Evolutionary conservation across 2,113 vertebrate genomes (phyloP).

Genomic region (Podocnemis expansa): DNA sequence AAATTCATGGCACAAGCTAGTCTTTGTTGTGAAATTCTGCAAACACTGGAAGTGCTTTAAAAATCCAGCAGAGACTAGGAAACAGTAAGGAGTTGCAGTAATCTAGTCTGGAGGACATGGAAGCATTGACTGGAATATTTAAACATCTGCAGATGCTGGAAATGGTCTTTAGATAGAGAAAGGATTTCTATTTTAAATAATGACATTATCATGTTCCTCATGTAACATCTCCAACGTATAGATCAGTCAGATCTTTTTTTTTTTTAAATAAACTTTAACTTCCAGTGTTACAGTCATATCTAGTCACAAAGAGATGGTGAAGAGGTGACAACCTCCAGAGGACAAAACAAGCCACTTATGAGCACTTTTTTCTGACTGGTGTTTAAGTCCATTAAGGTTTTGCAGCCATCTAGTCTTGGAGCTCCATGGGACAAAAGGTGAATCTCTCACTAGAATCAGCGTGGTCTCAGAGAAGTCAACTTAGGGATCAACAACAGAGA

Average conservation of each 20-base stretch:
- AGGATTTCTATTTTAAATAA: not conserved
- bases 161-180: not conserved
- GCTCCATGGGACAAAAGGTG: not conserved
- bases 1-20: not conserved
- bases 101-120: not conserved
- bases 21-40: not conserved
- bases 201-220: not conserved
- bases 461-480: not conserved
- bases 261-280: not conserved
- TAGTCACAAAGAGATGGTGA: not conserved
- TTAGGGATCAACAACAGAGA: not conserved
- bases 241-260: not conserved
- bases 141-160: not conserved
- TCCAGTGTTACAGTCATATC: constrained; percentile 15
- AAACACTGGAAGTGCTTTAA: not conserved
- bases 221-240: constrained; percentile 33
- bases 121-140: not conserved
- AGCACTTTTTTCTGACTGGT: constrained; percentile 2
- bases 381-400: not conserved
- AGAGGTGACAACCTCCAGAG: not conserved
- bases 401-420: not conserved
- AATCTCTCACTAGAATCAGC: not conserved
- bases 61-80: not conserved
- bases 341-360: constrained; percentile 30
- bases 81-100: not conserved